Evolutionary conservation across 1,140 invertebrate genomes (phyloP).

Genomic region (Megalopta genalis): DNA sequence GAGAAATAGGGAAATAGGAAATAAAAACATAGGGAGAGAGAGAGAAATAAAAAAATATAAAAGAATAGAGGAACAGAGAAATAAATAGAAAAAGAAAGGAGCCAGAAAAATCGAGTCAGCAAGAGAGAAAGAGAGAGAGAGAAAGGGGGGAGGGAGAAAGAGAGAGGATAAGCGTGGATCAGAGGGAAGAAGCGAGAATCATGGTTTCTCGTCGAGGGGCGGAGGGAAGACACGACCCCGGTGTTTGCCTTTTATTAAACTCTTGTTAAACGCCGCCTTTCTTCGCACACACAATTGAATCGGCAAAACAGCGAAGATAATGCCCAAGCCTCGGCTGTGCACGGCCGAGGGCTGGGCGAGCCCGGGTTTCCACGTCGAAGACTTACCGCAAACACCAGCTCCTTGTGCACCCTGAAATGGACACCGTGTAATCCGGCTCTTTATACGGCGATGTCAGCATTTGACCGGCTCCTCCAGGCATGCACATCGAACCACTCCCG

Average conservation of each 20-base stretch:
- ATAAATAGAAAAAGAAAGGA: no score
- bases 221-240: conserved; percentile 45
- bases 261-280: conserved; percentile 79
- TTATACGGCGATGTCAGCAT: conserved; percentile 55
- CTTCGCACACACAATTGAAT: conserved; percentile 78
- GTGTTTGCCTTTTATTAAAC: conserved; percentile 81
- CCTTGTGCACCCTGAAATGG: conserved; percentile 72
- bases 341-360: conserved; percentile 45
- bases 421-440: conserved; percentile 74
- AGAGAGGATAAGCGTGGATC: conserved; percentile 1
- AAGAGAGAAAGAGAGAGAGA: no score
- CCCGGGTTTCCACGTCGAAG: background rate
- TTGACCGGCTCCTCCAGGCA: conserved; percentile 31
- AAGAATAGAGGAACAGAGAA: no score
- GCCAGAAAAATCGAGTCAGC: no score
- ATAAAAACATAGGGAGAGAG: no score
- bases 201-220: background rate
- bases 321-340: conserved; percentile 54
- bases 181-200: conserved; percentile 10
- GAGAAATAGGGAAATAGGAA: no score
- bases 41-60: no score
- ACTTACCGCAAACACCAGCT: conserved; percentile 64
- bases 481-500: conserved; percentile 39
- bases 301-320: conserved; percentile 79
- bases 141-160: no score